Percentiles rank a stretch among this genome's conserved stretches.
Conservation (phyloP, 2,888 invertebrate genomes). For the Himalopsyche japonica region DNA sequence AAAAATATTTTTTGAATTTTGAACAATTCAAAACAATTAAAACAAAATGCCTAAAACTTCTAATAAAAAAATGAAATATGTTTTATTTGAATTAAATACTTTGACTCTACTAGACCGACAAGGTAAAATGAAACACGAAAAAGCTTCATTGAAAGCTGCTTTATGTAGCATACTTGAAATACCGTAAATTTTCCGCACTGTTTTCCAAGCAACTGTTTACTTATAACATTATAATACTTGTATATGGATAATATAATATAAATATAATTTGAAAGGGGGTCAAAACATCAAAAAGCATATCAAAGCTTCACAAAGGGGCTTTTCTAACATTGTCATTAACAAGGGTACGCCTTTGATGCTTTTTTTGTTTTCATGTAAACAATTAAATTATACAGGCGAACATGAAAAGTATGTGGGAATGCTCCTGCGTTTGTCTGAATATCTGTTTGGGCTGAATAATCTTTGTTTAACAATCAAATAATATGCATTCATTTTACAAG, state of each 20-base stretch:
- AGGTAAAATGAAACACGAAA: neutral
- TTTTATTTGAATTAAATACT: no score
- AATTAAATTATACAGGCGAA: neutral
- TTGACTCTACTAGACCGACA: no score
- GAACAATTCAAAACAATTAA: no score
- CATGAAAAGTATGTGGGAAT: neutral
- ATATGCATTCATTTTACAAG: no score
- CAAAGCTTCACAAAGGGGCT: neutral
- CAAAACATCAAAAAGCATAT: slow-evolving; percentile 5
- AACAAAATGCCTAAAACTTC: no score
- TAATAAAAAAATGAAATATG: no score
- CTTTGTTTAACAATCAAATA: no score
- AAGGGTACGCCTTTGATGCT: neutral
- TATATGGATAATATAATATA: neutral
- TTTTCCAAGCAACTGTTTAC: neutral
- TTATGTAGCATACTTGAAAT: neutral
- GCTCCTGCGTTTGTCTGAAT: no score
- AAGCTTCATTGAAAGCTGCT: neutral
- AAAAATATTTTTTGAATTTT: no score
- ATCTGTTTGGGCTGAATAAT: neutral
- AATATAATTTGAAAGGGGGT: neutral
- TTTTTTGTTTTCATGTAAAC: neutral
- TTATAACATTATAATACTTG: neutral
- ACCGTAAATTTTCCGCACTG: neutral
- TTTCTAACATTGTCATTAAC: neutral